These are phyloP conservation scores for Sycobia sp. DNA, from an alignment of 1,140 invertebrate genomes.

Conservation along the genomic window DNA sequence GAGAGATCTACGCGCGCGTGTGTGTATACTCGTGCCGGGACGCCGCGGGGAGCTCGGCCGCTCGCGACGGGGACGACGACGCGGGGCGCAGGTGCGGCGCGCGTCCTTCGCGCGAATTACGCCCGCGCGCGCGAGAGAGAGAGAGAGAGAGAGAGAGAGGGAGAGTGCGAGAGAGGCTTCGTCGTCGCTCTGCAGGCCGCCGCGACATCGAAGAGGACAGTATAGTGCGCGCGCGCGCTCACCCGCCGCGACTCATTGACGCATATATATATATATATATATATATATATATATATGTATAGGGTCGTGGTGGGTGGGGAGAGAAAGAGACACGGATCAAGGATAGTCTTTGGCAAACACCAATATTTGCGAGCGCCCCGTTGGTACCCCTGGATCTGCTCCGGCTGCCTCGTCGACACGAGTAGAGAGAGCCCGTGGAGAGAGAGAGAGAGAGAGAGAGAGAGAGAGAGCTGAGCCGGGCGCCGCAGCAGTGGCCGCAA, in stretches of 20 bases:
- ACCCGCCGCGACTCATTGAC: neutral
- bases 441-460: no score
- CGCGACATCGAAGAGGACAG: neutral
- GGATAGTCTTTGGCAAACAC: constrained; percentile 64
- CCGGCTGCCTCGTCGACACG: constrained; percentile 24
- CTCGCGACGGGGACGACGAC: no score
- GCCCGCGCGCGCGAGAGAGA: no score
- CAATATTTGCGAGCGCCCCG: constrained; percentile 63
- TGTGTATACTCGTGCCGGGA: no score
- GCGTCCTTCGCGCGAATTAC: neutral
- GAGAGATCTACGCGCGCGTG: no score
- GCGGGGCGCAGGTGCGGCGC: no score
- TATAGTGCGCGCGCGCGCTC: neutral
- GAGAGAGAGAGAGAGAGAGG: neutral
- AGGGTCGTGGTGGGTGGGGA: no score
- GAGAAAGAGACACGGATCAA: constrained; percentile 56
- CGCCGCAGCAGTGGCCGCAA: constrained; percentile 42
- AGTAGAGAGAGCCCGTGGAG: no score
- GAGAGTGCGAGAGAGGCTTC: no score
- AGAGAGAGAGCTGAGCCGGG: constrained; percentile 41
- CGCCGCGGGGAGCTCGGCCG: no score
- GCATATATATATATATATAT: no score
- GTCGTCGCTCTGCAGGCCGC: neutral
- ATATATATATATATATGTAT: no score
- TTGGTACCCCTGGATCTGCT: constrained; percentile 58